Evolutionary conservation across 1,140 invertebrate genomes (phyloP), one percentile per base, ranked within the genome.

Genomic region (Drosophila subobscura): DNA sequence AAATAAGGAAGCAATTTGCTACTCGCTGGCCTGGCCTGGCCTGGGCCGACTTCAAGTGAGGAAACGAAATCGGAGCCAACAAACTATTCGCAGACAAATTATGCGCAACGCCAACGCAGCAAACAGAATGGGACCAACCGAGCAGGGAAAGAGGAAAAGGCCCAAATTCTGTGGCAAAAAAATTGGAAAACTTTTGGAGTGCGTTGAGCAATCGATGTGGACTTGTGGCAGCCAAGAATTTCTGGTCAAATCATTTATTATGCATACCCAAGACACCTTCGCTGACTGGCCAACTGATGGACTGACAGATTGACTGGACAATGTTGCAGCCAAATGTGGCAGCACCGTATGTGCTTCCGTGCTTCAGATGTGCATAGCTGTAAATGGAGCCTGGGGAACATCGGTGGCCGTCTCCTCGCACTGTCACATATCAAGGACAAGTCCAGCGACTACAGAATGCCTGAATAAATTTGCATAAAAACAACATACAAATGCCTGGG

Each of bases 1-100:
- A 80, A 79, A 79, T 79, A 79, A 79, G 77, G 77, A 79, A 79
- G 77, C 77, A 79, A 79, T 79, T 79, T 79, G 70, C 71, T 59
- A 71, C 64, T 58, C 77, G 60, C 63, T 63, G 46, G 59, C 16
- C 16, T 20, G 16, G 16, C 16, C 16, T 20, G 16, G 16, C 16
- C 63, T 63, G 46, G 59, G 59, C 56, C 41, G 44, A 44, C 51
- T 57, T 49, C 2, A 71, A 78, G 74, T 77, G 59, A 77, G 75
- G 59, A 77, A 77, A 66, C 74, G 29, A 70, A 75, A 59, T 55
- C 73, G 40, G 42, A 56, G 46, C 37, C 33, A 53, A 57, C 33
- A 49, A 65, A 37, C 14, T 52, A 49, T 63, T 42, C 57, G 63
- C 52, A 51, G 77, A 75, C 77, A 80, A 79, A 76, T 80, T 76